Percentiles rank a stretch among this genome's conserved stretches.
These are phyloP conservation scores for Netelia fuscicornis DNA, from an alignment of 2,888 invertebrate genomes.

Conservation along the genomic window DNA sequence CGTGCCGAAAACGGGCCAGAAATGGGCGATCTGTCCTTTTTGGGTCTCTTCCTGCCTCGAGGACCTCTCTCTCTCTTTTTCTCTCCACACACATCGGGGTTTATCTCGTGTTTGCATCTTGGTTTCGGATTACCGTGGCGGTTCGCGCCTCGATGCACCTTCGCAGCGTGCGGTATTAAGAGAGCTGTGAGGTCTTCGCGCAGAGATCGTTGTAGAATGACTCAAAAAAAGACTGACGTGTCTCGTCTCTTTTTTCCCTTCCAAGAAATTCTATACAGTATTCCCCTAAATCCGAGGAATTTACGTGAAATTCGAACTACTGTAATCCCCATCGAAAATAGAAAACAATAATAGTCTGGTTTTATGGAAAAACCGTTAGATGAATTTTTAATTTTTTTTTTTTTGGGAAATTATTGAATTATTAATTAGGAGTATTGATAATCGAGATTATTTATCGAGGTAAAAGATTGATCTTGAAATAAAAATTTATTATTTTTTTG, in stretches of 20 bases:
- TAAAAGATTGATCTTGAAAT: too few species aligned
- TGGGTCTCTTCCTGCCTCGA: conserved; percentile 15
- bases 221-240: conserved; percentile 54
- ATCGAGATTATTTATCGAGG: too few species aligned
- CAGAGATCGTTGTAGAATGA: conserved; percentile 48
- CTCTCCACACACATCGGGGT: conserved; percentile 66
- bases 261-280: conserved; percentile 43
- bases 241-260: conserved; percentile 8
- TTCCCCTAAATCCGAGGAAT: conserved; percentile 41
- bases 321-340: conserved; percentile 22
- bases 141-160: conserved; percentile 73
- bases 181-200: conserved; percentile 44
- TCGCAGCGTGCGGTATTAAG: conserved; percentile 61
- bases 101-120: conserved; percentile 81
- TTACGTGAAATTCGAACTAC: conserved; percentile 52
- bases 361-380: too few species aligned
- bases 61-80: conserved; percentile 3
- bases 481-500: too few species aligned
- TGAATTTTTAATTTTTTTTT: too few species aligned
- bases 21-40: conserved; percentile 52
- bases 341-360: not conserved
- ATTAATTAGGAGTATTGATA: too few species aligned
- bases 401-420: too few species aligned
- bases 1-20: conserved; percentile 80
- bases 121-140: conserved; percentile 78